phyloP scores from a whole-genome alignment of 2,797 vertebrate genomes.

The Parauchenoglanis punctatus region DNA sequence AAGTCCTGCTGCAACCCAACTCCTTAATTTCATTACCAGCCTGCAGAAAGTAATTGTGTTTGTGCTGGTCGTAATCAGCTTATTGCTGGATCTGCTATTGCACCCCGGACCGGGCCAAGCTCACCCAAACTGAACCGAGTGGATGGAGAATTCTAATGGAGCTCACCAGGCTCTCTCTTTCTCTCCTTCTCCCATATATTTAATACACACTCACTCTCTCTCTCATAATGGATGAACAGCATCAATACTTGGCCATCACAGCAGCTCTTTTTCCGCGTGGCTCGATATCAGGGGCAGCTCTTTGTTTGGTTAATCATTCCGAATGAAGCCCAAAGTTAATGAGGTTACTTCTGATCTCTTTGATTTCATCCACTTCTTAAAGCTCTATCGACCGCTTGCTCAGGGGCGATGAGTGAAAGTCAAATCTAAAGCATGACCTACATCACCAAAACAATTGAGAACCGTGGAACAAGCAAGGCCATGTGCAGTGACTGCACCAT shows the following conservation, averaged over 20 bases:
- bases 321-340: conserved; percentile 66
- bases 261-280: conserved; percentile 37
- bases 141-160: conserved; percentile 57
- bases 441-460: conserved; percentile 66
- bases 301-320: conserved; percentile 63
- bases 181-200: background rate
- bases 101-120: background rate
- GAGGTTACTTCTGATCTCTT: conserved; percentile 70
- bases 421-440: conserved; percentile 72
- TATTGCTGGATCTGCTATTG: conserved; percentile 57
- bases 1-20: conserved; percentile 66
- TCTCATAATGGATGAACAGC: conserved; percentile 33
- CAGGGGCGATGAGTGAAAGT: conserved; percentile 70
- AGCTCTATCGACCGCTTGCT: conserved; percentile 72
- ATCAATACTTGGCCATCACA: conserved; percentile 35
- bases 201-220: conserved; percentile 10
- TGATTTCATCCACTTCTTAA: conserved; percentile 67
- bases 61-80: conserved; percentile 72
- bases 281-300: conserved; percentile 37
- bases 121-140: conserved; percentile 15
- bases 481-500: conserved; percentile 6
- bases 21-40: conserved; percentile 68
- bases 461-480: background rate
- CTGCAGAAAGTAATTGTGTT: conserved; percentile 70
- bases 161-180: background rate